A percentile compares a stretch with the other conserved stretches of the same genome.
phyloP scores from a whole-genome alignment of 2,797 vertebrate species.

The Poeciliopsis gracilis region DNA sequence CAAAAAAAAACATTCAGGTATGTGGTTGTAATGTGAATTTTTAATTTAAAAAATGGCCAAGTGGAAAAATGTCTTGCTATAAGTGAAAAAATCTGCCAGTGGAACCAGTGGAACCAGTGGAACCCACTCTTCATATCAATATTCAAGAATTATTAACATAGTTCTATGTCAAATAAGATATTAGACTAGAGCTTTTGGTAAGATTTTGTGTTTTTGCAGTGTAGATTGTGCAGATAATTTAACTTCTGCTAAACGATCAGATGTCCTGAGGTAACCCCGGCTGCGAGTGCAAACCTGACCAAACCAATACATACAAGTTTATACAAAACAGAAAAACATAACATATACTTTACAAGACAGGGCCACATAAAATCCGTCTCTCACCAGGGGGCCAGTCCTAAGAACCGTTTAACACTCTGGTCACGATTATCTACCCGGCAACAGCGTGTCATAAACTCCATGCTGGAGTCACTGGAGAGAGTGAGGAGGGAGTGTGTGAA shows the following conservation, averaged over 20 bases:
- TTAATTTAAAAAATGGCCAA: neutral
- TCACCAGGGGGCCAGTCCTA: neutral
- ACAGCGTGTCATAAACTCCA: neutral
- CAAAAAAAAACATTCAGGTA: neutral
- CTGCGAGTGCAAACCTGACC: neutral
- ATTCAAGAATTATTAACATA: no score
- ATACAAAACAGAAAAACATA: neutral
- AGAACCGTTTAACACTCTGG: neutral
- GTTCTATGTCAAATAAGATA: no score
- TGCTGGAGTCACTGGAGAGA: neutral
- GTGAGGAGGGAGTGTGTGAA: neutral
- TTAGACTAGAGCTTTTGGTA: no score
- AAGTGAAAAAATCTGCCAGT: no score
- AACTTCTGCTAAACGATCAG: neutral
- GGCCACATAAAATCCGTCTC: neutral
- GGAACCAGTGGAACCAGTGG: no score
- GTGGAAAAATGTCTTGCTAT: no score
- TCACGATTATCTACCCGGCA: neutral
- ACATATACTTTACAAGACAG: neutral
- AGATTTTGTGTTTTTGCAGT: no score
- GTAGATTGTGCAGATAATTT: neutral
- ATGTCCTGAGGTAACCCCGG: neutral
- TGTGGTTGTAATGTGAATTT: neutral
- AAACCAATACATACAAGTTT: neutral
- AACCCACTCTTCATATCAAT: no score